Conservation (phyloP, 2,797 vertebrate genomes). For the Brachyrhaphis roseni region DNA sequence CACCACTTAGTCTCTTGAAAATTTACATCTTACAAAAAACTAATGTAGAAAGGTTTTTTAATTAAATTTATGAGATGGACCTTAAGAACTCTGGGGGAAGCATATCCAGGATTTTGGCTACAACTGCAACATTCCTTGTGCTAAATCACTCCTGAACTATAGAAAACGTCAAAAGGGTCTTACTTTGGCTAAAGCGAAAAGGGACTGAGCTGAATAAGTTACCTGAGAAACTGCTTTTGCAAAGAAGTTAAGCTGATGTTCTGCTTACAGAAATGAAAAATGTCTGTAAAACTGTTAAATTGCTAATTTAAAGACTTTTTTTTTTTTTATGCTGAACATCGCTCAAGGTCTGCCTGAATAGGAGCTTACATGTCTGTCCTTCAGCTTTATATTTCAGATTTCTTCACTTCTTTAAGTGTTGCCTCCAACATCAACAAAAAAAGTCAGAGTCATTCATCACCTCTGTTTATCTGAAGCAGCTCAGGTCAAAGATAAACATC, state of each 20-base stretch:
- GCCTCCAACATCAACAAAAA: slow-evolving; percentile 24
- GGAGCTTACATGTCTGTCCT: background rate
- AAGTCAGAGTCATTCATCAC: slow-evolving; percentile 43
- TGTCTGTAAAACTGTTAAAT: background rate
- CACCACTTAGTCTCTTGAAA: background rate
- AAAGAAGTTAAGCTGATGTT: background rate
- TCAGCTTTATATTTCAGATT: slow-evolving; percentile 21
- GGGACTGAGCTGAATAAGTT: background rate
- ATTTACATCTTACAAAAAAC: background rate
- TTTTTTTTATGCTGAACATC: background rate
- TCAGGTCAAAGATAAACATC: slow-evolving; percentile 33
- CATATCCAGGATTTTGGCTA: background rate
- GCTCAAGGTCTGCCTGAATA: slow-evolving; percentile 2
- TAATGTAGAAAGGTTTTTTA: background rate
- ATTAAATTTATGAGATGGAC: background rate
- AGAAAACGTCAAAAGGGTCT: background rate
- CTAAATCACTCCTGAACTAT: background rate
- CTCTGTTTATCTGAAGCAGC: slow-evolving; percentile 54
- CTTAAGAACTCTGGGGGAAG: background rate
- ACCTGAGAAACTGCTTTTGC: background rate
- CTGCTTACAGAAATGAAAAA: background rate
- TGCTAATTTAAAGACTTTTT: slow-evolving; percentile 1
- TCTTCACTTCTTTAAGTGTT: slow-evolving; percentile 20
- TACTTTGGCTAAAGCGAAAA: background rate
- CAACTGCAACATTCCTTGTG: background rate